Base-by-base conservation (phyloP, 2,113 vertebrate species). In the Rhombomys opimus region DNA sequence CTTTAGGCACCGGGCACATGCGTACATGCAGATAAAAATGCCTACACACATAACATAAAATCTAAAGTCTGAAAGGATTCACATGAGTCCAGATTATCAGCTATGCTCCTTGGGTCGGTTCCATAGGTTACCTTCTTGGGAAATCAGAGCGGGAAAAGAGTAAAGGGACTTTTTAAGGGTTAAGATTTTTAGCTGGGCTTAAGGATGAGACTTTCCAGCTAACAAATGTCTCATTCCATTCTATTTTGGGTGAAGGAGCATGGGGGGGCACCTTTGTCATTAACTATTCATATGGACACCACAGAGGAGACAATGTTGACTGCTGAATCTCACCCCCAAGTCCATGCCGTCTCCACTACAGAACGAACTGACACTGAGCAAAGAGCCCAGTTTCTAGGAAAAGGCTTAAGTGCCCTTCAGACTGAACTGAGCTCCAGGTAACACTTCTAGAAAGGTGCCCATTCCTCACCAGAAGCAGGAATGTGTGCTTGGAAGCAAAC, bases 361-460 rank as follows among this genome's bases (percentile, higher is more conserved):
- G 8, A 59, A 94, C 57, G 96, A 97, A 61, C 61, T 27, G 32
- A 59, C 30, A 70, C 22, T 81, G 27, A 95, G n/a, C 77, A 86
- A 18, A 90, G 93, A 91, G 89, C 87, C 82, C 76, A 59, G 87
- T 94, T 82, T 93, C 46, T 95, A 30, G 78, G 90, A 88, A 96
- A 94, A 61, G 27, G 14, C n/a, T n/a, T 27, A 84, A 76, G 46
- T 32, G 23, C 63, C 27, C 50, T 84, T 95, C 46, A 59, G 46
- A 38, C 94, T 94, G 91, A 92, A 96, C 41, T 65, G 68, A 90
- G 11, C 76, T 90, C 41, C 67, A 68, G 93, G 5, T 63, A 65
- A 72, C n/a, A 67, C 63, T 70, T 35, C 38, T 25, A 90, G 91
- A 87, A 41, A 54, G 89, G 25, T 15, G 57, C 63, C 84, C 14